Evolutionary conservation across 2,113 vertebrate genomes (phyloP).

Genomic region (Scortum barcoo): DNA sequence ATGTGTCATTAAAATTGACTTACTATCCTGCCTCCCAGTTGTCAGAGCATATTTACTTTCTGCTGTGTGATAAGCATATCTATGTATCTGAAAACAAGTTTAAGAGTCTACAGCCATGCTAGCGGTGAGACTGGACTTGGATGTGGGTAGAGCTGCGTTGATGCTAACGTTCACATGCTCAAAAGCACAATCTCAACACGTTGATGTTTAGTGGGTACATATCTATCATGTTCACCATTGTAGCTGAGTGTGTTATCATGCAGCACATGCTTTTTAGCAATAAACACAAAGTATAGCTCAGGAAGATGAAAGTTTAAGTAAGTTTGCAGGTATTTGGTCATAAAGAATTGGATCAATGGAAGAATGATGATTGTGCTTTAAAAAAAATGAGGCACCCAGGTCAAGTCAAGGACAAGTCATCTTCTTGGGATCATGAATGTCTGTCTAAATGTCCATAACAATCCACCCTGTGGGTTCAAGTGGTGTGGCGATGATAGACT

Average conservation of each 20-base stretch:
- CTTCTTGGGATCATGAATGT: neutral
- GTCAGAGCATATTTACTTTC: neutral
- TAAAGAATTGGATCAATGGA: neutral
- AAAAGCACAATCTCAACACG: too few species aligned
- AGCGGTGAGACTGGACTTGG: neutral
- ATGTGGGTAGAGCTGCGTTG: too few species aligned
- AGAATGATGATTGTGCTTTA: too few species aligned
- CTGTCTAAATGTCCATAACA: neutral
- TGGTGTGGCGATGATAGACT: neutral
- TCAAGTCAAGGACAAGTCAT: neutral
- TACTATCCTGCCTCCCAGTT: neutral
- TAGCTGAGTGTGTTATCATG: neutral
- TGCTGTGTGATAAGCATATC: too few species aligned
- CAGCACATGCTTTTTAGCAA: neutral
- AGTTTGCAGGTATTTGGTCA: too few species aligned
- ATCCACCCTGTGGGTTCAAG: neutral
- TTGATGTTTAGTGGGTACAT: too few species aligned
- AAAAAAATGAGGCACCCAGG: too few species aligned
- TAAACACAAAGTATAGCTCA: neutral
- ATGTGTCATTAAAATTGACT: neutral
- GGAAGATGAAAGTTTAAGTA: too few species aligned
- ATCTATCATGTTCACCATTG: too few species aligned
- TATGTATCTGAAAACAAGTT: neutral
- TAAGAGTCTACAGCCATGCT: too few species aligned
- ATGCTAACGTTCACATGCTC: too few species aligned